These are phyloP conservation scores for Romanogobio albipinnatus DNA, from an alignment of 2,113 vertebrate genomes.

Conservation along the genomic window DNA sequence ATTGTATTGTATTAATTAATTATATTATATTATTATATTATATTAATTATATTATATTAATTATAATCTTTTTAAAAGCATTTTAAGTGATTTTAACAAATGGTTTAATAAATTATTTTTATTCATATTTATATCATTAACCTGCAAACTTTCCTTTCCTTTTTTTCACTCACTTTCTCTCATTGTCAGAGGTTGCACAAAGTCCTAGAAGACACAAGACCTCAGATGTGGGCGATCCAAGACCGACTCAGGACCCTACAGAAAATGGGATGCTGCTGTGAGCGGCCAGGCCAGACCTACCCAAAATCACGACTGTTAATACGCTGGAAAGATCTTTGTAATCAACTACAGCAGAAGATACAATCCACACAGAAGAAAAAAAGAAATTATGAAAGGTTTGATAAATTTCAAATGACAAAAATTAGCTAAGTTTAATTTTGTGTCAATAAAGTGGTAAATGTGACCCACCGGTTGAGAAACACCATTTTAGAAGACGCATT, in stretches of 20 bases:
- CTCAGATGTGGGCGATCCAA: conserved; percentile 76
- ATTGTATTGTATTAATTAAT: no score
- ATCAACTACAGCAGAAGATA: conserved; percentile 78
- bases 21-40: no score
- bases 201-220: conserved; percentile 77
- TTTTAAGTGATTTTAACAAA: not conserved
- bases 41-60: no score
- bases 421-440: not conserved
- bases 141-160: not conserved
- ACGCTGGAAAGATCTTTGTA: conserved; percentile 79
- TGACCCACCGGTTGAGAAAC: no score
- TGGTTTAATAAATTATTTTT: no score
- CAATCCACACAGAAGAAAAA: conserved; percentile 75
- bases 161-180: not conserved
- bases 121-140: no score
- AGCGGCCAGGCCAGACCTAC: not conserved
- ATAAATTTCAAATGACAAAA: not conserved
- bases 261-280: conserved; percentile 62
- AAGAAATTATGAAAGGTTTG: conserved; percentile 84
- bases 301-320: conserved; percentile 79
- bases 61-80: no score
- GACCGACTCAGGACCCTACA: conserved; percentile 76
- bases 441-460: not conserved
- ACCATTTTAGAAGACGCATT: no score
- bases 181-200: conserved; percentile 78